Base-by-base conservation (phyloP, 2,797 vertebrate species). In the Falco peregrinus region DNA sequence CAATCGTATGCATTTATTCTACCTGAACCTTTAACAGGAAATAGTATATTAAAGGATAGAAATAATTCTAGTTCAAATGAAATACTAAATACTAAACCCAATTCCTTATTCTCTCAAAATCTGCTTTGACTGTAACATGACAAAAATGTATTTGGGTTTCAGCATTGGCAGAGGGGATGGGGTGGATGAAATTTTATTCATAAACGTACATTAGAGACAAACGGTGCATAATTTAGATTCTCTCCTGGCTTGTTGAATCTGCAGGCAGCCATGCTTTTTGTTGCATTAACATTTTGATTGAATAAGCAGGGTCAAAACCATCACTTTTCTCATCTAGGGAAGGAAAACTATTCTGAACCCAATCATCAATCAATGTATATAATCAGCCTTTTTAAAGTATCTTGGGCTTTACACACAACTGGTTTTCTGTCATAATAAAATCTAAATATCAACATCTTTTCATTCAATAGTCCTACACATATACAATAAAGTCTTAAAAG, bases 281-380 rank as follows among this genome's bases (percentile, higher is more conserved):
- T 97, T 91, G 88, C 92, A 97, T 98, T 98, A 97, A 96, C 97
- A 98, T 98, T 98, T 98, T 98, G 98, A 98, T 98, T 97, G 97
- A 98, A 98, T 91, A 80, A 97, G 93, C 90, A 96, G 97, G 95
- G 97, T 98, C 97, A 98, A 97, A 97, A 91, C 86, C 77, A 75
- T 95, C 97, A 96, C 90, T 97, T 97, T 96, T 96, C 95, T 95
- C 95, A 96, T 96, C 96, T 91, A 95, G 90, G 80, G 85, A 95
- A 96, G 89, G 89, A 97, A 98, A 97, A 97, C 92, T 95, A 91
- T 97, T 98, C 95, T 96, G 95, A 97, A 98, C 90, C 79, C 96
- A 98, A 97, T 98, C 97, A 97, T 98, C 98, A 98, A 97, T 98
- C 98, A 98, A 97, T 97, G 97, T 90, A 96, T 95, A 91, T 89